Conservation (phyloP, 2,888 invertebrate species). For the Mamestra brassicae region DNA sequence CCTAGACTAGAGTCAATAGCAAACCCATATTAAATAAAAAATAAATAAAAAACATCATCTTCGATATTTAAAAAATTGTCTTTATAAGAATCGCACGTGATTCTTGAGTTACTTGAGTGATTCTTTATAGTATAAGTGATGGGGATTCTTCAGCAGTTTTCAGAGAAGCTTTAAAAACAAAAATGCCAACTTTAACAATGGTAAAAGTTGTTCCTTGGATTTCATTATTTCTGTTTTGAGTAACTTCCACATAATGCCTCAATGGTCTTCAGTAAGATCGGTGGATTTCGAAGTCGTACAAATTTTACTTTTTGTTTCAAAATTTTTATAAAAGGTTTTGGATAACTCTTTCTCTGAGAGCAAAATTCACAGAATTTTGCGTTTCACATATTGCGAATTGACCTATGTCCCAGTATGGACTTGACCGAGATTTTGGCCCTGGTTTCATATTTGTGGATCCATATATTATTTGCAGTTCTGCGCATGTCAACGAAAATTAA, state of each 20-base stretch:
- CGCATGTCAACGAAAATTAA: neutral
- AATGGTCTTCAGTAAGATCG: slow-evolving; percentile 18
- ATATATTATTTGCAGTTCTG: slow-evolving; percentile 10
- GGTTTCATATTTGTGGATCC: slow-evolving; percentile 4
- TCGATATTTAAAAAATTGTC: too few relatives aligned
- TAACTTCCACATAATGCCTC: slow-evolving; percentile 37
- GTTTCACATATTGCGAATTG: slow-evolving; percentile 11
- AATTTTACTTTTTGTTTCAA: slow-evolving; percentile 18
- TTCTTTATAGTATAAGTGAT: too few relatives aligned
- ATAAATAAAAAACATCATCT: neutral
- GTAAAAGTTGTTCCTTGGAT: slow-evolving; percentile 30
- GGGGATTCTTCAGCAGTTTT: neutral
- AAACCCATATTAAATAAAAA: too few relatives aligned
- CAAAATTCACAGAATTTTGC: neutral
- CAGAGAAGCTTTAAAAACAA: slow-evolving; percentile 18
- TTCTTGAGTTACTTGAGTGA: too few relatives aligned
- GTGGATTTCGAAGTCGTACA: slow-evolving; percentile 12
- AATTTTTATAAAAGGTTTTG: slow-evolving; percentile 27
- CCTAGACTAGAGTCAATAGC: too few relatives aligned
- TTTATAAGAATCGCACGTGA: neutral
- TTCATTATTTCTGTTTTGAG: slow-evolving; percentile 36
- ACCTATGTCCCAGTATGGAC: slow-evolving; percentile 21
- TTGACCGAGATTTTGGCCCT: slow-evolving; percentile 12
- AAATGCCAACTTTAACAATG: slow-evolving; percentile 24
- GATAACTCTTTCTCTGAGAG: neutral